Conservation (phyloP, 1,140 invertebrate genomes). For the Scaptomyza hsui region DNA sequence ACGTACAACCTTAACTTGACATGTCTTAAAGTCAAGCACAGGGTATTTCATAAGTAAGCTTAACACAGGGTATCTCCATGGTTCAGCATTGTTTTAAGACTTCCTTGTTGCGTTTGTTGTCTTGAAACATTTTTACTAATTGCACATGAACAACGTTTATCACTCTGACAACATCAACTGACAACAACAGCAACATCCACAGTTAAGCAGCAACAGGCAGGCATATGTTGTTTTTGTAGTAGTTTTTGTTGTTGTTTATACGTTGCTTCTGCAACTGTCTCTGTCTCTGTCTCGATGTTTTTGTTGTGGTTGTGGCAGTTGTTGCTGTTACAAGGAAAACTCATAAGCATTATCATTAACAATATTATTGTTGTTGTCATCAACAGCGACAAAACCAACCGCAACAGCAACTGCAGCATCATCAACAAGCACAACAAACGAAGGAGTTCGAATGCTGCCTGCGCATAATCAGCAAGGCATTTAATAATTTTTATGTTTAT, state of each 20-base stretch:
- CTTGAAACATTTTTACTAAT: constrained; percentile 72
- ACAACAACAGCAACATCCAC: constrained; percentile 29
- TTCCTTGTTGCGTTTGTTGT: constrained; percentile 17
- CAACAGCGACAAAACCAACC: constrained; percentile 46
- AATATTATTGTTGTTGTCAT: constrained; percentile 81
- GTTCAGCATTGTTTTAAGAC: not conserved
- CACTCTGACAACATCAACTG: constrained; percentile 58
- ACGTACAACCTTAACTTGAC: too few species aligned
- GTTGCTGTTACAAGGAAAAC: constrained; percentile 71
- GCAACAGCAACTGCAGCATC: constrained; percentile 39
- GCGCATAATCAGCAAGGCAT: constrained; percentile 79
- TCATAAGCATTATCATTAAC: constrained; percentile 82
- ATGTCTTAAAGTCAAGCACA: not conserved
- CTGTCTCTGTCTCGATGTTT: not conserved
- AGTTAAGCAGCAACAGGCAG: constrained; percentile 18
- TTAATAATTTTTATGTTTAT: constrained; percentile 81
- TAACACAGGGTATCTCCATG: not conserved
- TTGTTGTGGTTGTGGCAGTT: constrained; percentile 30
- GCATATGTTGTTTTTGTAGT: constrained; percentile 19
- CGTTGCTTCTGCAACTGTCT: not conserved
- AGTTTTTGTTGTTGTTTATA: constrained; percentile 4
- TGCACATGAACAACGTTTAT: constrained; percentile 74
- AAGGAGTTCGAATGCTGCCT: constrained; percentile 44
- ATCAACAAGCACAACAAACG: constrained; percentile 67
- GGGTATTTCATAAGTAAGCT: not conserved